Evolutionary conservation across 2,113 vertebrate species (phyloP).

Genomic region (Gymnogyps californianus): DNA sequence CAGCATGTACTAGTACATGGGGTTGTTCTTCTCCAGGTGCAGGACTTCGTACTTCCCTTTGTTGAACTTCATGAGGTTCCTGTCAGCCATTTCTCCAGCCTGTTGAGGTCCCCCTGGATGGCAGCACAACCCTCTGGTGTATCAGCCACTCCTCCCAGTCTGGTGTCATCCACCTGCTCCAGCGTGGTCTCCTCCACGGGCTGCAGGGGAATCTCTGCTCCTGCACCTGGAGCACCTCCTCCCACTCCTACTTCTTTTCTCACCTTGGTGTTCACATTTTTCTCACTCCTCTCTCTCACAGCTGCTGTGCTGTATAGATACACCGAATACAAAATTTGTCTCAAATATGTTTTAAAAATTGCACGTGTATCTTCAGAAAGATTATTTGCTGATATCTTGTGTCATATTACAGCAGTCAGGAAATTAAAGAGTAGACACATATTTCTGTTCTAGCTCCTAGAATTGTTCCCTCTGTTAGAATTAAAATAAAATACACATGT

Average conservation of each 20-base stretch:
- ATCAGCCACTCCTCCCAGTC: neutral
- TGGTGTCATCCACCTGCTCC: neutral
- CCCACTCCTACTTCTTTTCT: neutral
- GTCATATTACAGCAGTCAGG: neutral
- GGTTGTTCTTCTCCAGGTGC: neutral
- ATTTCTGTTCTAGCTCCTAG: neutral
- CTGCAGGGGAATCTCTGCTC: neutral
- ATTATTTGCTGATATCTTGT: neutral
- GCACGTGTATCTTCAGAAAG: neutral
- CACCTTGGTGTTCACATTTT: neutral
- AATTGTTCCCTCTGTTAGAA: neutral
- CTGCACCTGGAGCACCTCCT: neutral
- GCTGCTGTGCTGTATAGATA: neutral
- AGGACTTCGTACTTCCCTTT: neutral
- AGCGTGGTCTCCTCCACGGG: rapidly evolving
- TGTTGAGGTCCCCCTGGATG: neutral
- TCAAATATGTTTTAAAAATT: neutral
- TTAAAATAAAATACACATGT: neutral
- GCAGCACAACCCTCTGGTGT: neutral
- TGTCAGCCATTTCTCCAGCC: neutral
- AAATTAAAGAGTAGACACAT: neutral
- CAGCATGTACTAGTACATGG: neutral
- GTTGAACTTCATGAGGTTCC: neutral
- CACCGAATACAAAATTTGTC: neutral
- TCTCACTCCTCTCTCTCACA: neutral